Evolutionary conservation across 2,797 vertebrate genomes (phyloP).

Genomic region (Rallus crepitans): DNA sequence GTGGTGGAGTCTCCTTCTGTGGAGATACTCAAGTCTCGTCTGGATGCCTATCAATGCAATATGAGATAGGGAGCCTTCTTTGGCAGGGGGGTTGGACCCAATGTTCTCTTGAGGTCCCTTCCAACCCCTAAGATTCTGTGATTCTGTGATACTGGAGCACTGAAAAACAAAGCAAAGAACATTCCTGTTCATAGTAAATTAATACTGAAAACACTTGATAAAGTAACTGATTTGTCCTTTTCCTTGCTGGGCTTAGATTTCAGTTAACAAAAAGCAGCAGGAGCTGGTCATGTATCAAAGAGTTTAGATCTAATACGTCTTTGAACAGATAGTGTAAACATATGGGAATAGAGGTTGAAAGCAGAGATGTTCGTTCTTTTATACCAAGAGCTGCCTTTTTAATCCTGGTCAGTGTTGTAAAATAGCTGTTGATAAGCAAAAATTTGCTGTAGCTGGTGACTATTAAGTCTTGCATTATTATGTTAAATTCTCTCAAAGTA

Average conservation of each 20-base stretch:
- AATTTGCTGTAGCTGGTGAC: not conserved
- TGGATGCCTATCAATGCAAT: too few relatives aligned
- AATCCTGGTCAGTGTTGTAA: not conserved
- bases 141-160: too few relatives aligned
- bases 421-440: slow-evolving; percentile 43
- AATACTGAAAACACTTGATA: slow-evolving; percentile 59
- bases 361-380: not conserved
- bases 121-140: too few relatives aligned
- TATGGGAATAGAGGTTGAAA: slow-evolving; percentile 63
- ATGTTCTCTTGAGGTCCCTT: too few relatives aligned
- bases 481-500: not conserved
- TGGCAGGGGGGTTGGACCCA: too few relatives aligned
- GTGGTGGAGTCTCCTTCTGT: too few relatives aligned
- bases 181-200: not conserved
- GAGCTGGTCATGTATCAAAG: slow-evolving; percentile 71
- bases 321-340: slow-evolving; percentile 71
- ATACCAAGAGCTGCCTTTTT: not conserved
- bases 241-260: slow-evolving; percentile 56
- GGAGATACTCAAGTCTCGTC: too few relatives aligned
- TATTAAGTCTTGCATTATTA: not conserved
- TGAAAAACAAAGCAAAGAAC: not conserved
- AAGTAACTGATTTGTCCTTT: slow-evolving; percentile 68
- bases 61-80: too few relatives aligned
- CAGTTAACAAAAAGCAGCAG: slow-evolving; percentile 65
- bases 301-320: slow-evolving; percentile 68